These are phyloP conservation scores for Pristionchus mayeri DNA, from an alignment of 2,888 invertebrate genomes.

Conservation along the genomic window DNA sequence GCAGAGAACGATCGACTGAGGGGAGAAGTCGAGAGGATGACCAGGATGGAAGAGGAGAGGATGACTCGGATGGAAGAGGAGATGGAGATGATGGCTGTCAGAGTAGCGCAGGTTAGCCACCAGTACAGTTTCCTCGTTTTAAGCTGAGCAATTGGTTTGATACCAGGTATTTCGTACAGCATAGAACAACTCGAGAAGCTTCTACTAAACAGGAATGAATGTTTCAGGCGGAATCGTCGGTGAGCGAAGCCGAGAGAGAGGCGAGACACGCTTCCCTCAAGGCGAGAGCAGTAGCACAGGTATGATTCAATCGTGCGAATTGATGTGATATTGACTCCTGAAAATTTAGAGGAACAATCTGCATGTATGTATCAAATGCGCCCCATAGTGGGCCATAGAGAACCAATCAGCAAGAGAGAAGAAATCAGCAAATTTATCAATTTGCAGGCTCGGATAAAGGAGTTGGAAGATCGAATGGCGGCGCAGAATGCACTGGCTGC, in stretches of 20 bases:
- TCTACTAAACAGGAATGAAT: background rate
- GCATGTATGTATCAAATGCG: too few relatives aligned
- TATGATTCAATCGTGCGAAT: too few relatives aligned
- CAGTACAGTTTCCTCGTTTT: too few relatives aligned
- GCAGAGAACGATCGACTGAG: conserved; percentile 65
- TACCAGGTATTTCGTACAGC: too few relatives aligned
- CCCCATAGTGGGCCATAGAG: too few relatives aligned
- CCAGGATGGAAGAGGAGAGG: conserved; percentile 3
- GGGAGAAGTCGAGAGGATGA: conserved; percentile 45
- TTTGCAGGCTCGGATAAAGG: conserved; percentile 70
- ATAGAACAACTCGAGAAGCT: background rate
- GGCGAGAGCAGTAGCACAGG: conserved; percentile 60
- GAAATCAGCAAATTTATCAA: conserved; percentile 46
- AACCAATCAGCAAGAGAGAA: too few relatives aligned
- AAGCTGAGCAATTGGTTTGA: too few relatives aligned
- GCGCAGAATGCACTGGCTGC: conserved; percentile 52
- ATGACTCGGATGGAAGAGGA: conserved; percentile 20
- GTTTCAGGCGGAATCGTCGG: conserved; percentile 63
- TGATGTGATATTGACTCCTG: too few relatives aligned
- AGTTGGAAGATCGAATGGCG: conserved; percentile 65
- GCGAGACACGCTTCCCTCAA: conserved; percentile 66
- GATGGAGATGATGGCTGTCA: conserved; percentile 25
- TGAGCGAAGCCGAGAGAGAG: conserved; percentile 61
- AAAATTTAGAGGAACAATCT: too few relatives aligned
- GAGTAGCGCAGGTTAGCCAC: conserved; percentile 45